These are phyloP conservation scores for Teleopsis dalmanni DNA, from an alignment of 1,140 invertebrate species.

Conservation along the genomic window DNA sequence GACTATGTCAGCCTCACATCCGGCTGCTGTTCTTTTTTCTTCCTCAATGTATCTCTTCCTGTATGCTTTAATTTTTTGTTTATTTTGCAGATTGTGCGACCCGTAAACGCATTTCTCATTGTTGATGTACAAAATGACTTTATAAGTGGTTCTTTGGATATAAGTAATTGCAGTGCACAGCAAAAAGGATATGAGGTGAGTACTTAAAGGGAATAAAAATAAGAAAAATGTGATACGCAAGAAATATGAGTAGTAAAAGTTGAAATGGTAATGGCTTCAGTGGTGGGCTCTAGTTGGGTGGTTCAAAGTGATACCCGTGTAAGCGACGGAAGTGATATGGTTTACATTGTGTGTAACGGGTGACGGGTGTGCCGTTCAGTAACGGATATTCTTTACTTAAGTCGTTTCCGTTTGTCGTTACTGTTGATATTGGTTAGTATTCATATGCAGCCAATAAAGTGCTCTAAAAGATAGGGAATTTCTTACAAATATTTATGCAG, in stretches of 20 bases:
- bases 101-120: slow-evolving; percentile 83
- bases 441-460: neutral
- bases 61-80: no score
- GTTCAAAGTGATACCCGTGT: no score
- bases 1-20: neutral
- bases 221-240: no score
- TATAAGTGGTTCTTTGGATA: slow-evolving; percentile 87
- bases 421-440: no score
- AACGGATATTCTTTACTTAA: slow-evolving; percentile 43
- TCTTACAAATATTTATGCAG: neutral
- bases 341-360: no score
- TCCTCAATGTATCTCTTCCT: no score
- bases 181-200: slow-evolving; percentile 79
- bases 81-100: slow-evolving; percentile 66
- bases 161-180: slow-evolving; percentile 85
- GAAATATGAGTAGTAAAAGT: no score
- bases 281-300: no score
- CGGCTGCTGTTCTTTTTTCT: neutral
- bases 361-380: no score
- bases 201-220: slow-evolving; percentile 9
- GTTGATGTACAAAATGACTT: slow-evolving; percentile 99
- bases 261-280: no score
- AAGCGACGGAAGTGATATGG: no score
- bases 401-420: slow-evolving; percentile 22
- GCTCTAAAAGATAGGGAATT: neutral